Percentiles rank a stretch among this genome's conserved stretches.
These are phyloP conservation scores for Arctia plantaginis DNA, from an alignment of 2,888 invertebrate species.

Conservation along the genomic window DNA sequence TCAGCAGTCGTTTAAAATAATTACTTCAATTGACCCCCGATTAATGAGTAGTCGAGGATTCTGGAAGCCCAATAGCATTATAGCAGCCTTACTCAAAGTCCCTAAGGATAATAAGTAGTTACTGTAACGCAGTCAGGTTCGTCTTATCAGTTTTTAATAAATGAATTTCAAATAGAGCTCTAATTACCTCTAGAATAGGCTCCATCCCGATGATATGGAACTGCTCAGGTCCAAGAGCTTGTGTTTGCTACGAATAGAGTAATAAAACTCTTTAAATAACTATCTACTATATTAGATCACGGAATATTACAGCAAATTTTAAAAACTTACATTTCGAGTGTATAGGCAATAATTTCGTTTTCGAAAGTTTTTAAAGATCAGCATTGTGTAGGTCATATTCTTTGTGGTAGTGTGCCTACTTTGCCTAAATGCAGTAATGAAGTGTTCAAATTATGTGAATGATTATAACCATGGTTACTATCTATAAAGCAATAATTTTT, in stretches of 20 bases:
- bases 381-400: slow-evolving; percentile 36
- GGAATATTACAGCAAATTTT: neutral
- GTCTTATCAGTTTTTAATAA: no score
- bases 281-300: no score
- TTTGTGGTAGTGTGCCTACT: slow-evolving; percentile 52
- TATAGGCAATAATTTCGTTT: neutral
- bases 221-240: no score
- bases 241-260: no score
- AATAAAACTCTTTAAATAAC: no score
- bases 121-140: no score
- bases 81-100: no score
- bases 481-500: slow-evolving; percentile 59
- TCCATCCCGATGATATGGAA: no score
- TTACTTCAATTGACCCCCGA: neutral
- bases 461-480: slow-evolving; percentile 36
- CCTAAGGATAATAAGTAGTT: no score
- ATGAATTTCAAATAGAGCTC: no score
- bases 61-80: no score
- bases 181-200: no score
- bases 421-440: slow-evolving; percentile 50
- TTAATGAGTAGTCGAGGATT: neutral
- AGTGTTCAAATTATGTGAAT: slow-evolving; percentile 54
- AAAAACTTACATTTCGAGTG: neutral
- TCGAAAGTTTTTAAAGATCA: neutral
- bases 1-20: neutral